A percentile compares a stretch with the other conserved stretches of the same genome.
phyloP scores from a whole-genome alignment of 2,888 invertebrate genomes.

The Atethmia centrago region DNA sequence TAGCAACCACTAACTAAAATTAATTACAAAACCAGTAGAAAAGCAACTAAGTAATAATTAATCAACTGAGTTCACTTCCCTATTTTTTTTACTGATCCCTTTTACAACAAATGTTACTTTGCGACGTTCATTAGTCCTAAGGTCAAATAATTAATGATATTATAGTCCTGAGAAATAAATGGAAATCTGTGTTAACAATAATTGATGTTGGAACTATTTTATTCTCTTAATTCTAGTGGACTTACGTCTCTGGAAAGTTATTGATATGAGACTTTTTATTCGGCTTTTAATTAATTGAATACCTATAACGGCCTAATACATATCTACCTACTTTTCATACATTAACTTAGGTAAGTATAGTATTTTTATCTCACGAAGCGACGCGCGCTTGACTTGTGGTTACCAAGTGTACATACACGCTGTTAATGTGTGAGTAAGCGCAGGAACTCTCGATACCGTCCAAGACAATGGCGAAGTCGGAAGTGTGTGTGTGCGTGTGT shows the following conservation, averaged over 20 bases:
- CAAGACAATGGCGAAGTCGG: no score
- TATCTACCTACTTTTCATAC: no score
- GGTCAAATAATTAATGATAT: slow-evolving; percentile 30
- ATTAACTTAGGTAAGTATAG: not conserved
- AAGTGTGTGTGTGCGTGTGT: no score
- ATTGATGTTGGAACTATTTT: slow-evolving; percentile 1
- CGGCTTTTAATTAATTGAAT: not conserved
- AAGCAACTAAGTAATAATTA: slow-evolving; percentile 21
- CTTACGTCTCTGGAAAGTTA: not conserved
- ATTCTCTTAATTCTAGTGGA: not conserved
- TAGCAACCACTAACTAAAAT: not conserved
- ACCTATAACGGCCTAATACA: not conserved
- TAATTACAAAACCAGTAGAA: not conserved
- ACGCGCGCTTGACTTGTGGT: not conserved
- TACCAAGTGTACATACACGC: not conserved
- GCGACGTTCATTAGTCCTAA: slow-evolving; percentile 16
- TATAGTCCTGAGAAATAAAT: slow-evolving; percentile 11
- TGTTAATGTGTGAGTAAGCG: not conserved
- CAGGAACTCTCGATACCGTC: no score
- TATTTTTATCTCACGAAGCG: no score
- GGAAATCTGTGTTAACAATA: slow-evolving; percentile 15
- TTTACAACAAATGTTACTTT: slow-evolving; percentile 32
- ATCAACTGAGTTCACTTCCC: slow-evolving; percentile 6
- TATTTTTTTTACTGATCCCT: slow-evolving; percentile 11
- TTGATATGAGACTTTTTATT: not conserved